Evolutionary conservation across 2,888 invertebrate species (phyloP).

Genomic region (Hirtodrosophila confusa): DNA sequence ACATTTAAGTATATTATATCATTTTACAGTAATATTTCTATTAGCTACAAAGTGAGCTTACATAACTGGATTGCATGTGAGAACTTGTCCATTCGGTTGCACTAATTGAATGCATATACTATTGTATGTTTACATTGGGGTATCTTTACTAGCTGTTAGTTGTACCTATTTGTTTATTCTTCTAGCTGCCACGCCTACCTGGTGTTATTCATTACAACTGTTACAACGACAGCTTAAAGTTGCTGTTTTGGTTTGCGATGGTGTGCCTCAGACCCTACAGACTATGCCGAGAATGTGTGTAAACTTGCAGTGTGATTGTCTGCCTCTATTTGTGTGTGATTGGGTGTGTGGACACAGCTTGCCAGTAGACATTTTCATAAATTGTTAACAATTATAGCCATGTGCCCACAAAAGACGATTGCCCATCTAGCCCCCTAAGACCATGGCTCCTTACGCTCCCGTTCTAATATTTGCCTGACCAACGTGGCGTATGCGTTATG

Average conservation of each 20-base stretch:
- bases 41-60: conserved; percentile 2
- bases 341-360: conserved; percentile 26
- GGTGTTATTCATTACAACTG: conserved; percentile 39
- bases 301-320: neutral
- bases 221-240: conserved; percentile 54
- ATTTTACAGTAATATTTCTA: neutral
- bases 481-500: conserved; percentile 52
- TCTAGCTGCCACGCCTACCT: conserved; percentile 3
- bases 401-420: conserved; percentile 48
- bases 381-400: conserved; percentile 68
- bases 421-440: conserved; percentile 24
- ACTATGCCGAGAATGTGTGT: conserved; percentile 8
- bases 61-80: neutral
- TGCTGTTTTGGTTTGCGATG: conserved; percentile 28
- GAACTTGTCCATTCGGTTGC: neutral
- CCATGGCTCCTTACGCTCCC: conserved; percentile 6
- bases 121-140: conserved; percentile 17
- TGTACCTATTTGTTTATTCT: conserved; percentile 16
- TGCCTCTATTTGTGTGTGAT: neutral
- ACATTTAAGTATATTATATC: neutral
- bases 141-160: conserved; percentile 57
- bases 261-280: conserved; percentile 17
- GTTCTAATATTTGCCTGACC: conserved; percentile 54
- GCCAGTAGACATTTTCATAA: conserved; percentile 69
- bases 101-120: neutral